phyloP scores from a whole-genome alignment of 2,888 invertebrate species.

The Coelopa pilipes region DNA sequence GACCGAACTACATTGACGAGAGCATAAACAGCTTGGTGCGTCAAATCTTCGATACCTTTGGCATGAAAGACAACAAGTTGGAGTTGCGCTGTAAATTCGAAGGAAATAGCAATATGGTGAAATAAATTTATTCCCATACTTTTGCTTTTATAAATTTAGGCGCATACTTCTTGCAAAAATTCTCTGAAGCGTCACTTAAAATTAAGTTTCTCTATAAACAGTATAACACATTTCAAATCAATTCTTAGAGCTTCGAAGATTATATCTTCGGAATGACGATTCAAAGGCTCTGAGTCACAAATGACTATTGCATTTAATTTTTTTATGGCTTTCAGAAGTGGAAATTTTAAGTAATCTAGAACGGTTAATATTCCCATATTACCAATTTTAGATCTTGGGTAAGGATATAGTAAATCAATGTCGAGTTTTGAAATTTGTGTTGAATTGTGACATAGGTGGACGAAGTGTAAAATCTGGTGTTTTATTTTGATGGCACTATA shows the following conservation, averaged over 20 bases:
- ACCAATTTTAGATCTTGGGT: too few species aligned
- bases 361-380: too few species aligned
- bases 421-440: too few species aligned
- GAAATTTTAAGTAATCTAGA: too few species aligned
- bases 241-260: not conserved
- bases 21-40: too few species aligned
- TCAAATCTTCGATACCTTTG: too few species aligned
- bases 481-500: constrained; percentile 32
- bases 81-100: constrained; percentile 15
- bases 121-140: constrained; percentile 6
- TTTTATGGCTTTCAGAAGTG: too few species aligned
- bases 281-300: constrained; percentile 21
- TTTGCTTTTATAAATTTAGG: constrained; percentile 9
- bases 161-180: not conserved
- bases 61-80: not conserved
- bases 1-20: too few species aligned
- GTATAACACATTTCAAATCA: too few species aligned
- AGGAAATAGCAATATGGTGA: constrained; percentile 8
- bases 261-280: not conserved
- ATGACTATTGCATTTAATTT: constrained; percentile 33
- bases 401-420: too few species aligned
- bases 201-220: too few species aligned
- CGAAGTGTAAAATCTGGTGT: constrained; percentile 25
- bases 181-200: not conserved
- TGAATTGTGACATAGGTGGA: constrained; percentile 12